Base-by-base conservation (phyloP, 2,113 vertebrate genomes). In the Pygoscelis antarcticus region DNA sequence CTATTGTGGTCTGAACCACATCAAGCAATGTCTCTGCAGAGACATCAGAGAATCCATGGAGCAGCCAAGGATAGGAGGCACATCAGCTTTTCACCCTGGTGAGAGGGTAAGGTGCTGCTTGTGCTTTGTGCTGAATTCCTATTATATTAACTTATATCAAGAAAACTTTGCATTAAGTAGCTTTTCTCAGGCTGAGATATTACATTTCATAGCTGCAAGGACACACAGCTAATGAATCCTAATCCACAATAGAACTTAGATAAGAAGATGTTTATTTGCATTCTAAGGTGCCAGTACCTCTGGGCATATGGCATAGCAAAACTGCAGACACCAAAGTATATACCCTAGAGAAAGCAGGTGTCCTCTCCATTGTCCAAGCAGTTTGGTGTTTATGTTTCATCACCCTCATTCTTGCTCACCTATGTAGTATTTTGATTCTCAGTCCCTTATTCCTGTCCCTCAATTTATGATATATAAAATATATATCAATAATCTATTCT, bases 81-180 rank as follows among this genome's bases (percentile, higher is more conserved):
- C 6, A 5, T 20, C 17, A 85, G 3, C 6, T 69, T 91, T 55
- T 55, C 14, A 91, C 15, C 6, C 42, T 83, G 11, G 2, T 93
- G 42, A 49, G 62, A 83, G 27, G 2, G 16, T 32, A 76, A 51
- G 8, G 4, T 54, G 7, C 8, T 88, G 26, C 15, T 62, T 69
- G 19, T 36, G 16, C 19, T 87, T 76, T 65, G 17, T 0, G 0
- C 15, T 79, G 30, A 71, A 76, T 54, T 57, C 10, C 13, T 6
- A 1, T 44, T 66, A 7, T 20, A 29, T 55, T 40, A 72, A 23
- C 7, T 69, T 51, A 8, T 23, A 42, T 30, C 65, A 34, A 30
- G 22, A 70, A 40, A 32, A 20, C 14, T 40, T 78, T 62, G 8
- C 9, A 79, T 54, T 42, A 60, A 68, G 7, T 13, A 88, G 25